Evolutionary conservation across 2,888 invertebrate species (phyloP), one percentile per base, ranked within the genome.

Genomic region (Lithophane semibrunnea): DNA sequence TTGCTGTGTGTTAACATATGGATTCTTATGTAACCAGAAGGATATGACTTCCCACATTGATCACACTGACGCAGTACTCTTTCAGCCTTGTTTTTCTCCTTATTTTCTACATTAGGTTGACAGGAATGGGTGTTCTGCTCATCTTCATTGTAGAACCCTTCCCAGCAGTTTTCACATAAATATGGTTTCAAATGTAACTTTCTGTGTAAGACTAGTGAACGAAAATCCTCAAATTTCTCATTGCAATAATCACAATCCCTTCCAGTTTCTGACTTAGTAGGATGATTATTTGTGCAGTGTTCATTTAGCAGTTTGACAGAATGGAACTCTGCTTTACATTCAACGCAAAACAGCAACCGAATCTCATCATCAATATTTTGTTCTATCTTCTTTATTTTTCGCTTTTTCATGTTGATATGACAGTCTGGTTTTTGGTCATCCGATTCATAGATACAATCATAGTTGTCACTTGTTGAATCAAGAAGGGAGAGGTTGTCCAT

Each of bases 11-110:
- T 97, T 24, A 94, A 83, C 94, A 96, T 96, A 79, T 97, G 97
- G n/a, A 96, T 93, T 84, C 93, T 89, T 58, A 97, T 96, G 75
- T 97, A 97, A 0, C 96, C 95, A 0, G 94, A 94, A 0, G 96
- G 96, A 84, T 97, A 97, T 2, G 97, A 96, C 83, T 97, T 97
- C 0, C 97, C 97, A 86, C 97, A 97, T 80, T 96, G 96, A 81
- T 97, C 96, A 88, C 97, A 97, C 74, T 96, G 96, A 8, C 93
- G 88, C 76, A 96, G 83, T 0, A 91, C 84, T 86, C 86, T 92
- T 8, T 95, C 93, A 12, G 93, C 86, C 79, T 93, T 94, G 54
- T 85, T 90, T 77, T 92, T 94, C 49, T 92, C 92, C 78, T 93
- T 94, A 77, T 88, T 89, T 56, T 89, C 88, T 54, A 89, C 67